Evolutionary conservation across 2,888 invertebrate species (phyloP), one percentile per base, ranked within the genome.

Genomic region (Drosophila koepferae): DNA sequence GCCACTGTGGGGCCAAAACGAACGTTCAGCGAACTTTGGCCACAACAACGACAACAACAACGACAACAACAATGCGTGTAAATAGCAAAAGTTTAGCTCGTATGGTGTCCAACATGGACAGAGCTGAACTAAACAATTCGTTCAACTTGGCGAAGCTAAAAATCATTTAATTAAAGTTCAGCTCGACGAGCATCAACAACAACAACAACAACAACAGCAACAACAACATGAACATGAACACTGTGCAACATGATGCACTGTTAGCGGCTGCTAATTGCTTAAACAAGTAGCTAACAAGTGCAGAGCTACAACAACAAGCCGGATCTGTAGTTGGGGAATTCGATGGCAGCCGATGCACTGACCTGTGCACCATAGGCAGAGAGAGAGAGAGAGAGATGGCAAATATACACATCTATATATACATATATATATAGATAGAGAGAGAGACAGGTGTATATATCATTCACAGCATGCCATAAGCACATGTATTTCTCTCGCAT

Each of bases 151-250:
- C 53, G 62, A 79, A 73, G 85, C 89, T 73, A 70, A 80, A 89
- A 87, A 89, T 88, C 90, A 90, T 87, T 87, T 85, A 87, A 87
- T 87, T 89, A 78, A 87, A 85, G 82, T 89, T 76, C 28, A 64
- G 64, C 63, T 68, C 67, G 66, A 40, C 31, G 44, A 28, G 51
- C 41, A 54, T 0, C 23, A 20, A 20, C 31, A 68, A 38, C 55
- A 49, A 14, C 59, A 48, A 8, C 41, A 55, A 44, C 70, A 81
- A 16, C 31, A 68, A n/a, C 48, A 64, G 41, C 55, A 49, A 10
- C 59, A 46, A 9, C 40, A 54, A 44, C 70, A 81, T 62, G 46
- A 77, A 67, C 63, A 65, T 1, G 8, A 58, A 34, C 58, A 63
- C 6, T 41, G 23, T 40, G 40, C 58, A 69, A 53, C 63, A 65